Base-by-base conservation (phyloP, 2,113 vertebrate species). In the Hystrix cristata region DNA sequence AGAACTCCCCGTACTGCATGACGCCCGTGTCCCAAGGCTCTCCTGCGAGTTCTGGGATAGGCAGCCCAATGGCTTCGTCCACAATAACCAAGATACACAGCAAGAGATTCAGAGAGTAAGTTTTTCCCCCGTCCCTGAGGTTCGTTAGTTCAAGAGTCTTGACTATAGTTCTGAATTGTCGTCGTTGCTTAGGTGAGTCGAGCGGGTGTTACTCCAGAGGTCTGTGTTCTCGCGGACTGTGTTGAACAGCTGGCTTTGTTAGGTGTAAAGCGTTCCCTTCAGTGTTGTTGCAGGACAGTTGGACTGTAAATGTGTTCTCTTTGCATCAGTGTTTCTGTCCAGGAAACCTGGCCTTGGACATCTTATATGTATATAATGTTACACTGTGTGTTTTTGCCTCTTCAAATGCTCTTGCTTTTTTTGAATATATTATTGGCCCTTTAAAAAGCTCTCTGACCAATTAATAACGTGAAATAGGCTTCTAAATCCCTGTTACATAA, bases 61-160 rank as follows among this genome's bases (percentile, higher is more conserved):
- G 99, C 59, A 99, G 99, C 97, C 99, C 99, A 25, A 99, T 99
- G 99, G 99, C 99, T 38, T 99, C 99, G 15, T 99, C 99, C 11
- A 99, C 99, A 95, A 99, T 99, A 98, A 99, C 99, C 95, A 99
- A 99, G 98, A 99, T 99, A 96, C 99, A 99, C 99, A 99, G 99
- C 98, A 99, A 99, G 69, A 98, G 99, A 95, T 99, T 99, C 97
- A 98, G 99, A 99, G 99, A 99, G 99, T 99, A 98, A 99, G 99
- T 97, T 11, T 48, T 81, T 83, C 60, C 55, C 11, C 83, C n/a
- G 3, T 53, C 90, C 34, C 5, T 69, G 57, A 69, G 34, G 23
- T 67, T 57, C 67, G 69, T 53, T 67, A 90, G 69, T 69, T 94
- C 34, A 87, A 87, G n/a, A 79, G 62, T 85, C 65, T 94, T 87